Evolutionary conservation across 2,888 invertebrate species (phyloP), one percentile per base, ranked within the genome.

Genomic region (Tyria jacobaeae): DNA sequence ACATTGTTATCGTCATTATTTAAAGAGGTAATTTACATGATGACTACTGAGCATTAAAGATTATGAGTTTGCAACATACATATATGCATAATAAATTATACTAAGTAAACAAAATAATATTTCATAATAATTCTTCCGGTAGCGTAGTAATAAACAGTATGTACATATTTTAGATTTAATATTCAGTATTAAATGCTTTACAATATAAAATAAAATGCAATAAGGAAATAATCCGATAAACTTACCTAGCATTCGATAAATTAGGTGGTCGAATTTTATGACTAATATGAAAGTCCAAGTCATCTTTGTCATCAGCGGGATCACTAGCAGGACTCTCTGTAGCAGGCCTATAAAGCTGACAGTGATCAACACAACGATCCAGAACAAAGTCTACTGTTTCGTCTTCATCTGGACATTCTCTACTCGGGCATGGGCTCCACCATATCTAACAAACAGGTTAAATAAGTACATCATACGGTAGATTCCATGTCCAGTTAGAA

Each of bases 401-500:
- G 69, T 96, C 95, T 70, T 96, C 96, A 75, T 96, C 96, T 0
- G 97, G 97, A 83, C 97, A 97, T 87, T 97, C 96, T 67, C 97
- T 94, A 76, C 96, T 97, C 0, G 96, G 96, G 79, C 97, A 97
- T 0, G 97, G 97, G 80, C 96, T 96, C 97, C 97, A 97, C 97
- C 97, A 97, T 39, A 97, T 96, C 96, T 96, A 81, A 14, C 77
- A 77, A 73, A n/a, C 14, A 37, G 21, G 6, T 52, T 15, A 4
- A 52, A 49, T 2, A 35, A 51, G 10, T 5, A 34, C 21, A 17
- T 51, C 2, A 7, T 14, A 21, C 12, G 2, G 15, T 5, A 21
- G 17, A 31, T 34, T 17, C n/a, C n/a, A 10, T 41, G 17, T 41
- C 17, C 31, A 50, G 10, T 17, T 0, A 50, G 17, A 4, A 6